Evolutionary conservation across 2,888 invertebrate genomes (phyloP).

Genomic region (Sesia bembeciformis): DNA sequence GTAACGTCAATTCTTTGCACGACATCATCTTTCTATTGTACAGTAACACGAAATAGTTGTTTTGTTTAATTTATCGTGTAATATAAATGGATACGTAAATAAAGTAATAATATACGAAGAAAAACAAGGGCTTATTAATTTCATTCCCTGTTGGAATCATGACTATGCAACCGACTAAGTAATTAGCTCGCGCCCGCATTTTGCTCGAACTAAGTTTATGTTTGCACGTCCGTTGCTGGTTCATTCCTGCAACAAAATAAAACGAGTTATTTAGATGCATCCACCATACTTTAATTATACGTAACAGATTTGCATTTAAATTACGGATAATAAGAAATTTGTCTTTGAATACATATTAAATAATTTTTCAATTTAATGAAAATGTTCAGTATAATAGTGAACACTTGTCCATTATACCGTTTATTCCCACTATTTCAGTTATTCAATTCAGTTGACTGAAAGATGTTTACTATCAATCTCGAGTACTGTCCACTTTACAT

Average conservation of each 20-base stretch:
- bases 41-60: conserved; percentile 48
- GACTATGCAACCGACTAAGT: background rate
- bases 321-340: no score
- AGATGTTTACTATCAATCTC: no score
- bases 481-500: no score
- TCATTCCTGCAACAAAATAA: background rate
- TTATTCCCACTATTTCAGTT: no score
- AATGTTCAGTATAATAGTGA: no score
- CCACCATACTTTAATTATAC: no score
- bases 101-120: conserved; percentile 35
- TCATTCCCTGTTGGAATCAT: background rate
- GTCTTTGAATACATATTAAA: no score
- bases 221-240: background rate
- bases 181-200: background rate
- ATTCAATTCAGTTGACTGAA: no score
- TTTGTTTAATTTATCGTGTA: conserved; percentile 42
- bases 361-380: no score
- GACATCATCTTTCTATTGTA: conserved; percentile 63
- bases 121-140: background rate
- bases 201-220: background rate
- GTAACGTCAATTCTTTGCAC: conserved; percentile 72
- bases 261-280: no score
- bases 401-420: no score
- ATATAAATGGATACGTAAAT: conserved; percentile 61
- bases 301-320: no score